Evolutionary conservation across 2,888 invertebrate genomes (phyloP).

Genomic region (Andricus quercusramuli): DNA sequence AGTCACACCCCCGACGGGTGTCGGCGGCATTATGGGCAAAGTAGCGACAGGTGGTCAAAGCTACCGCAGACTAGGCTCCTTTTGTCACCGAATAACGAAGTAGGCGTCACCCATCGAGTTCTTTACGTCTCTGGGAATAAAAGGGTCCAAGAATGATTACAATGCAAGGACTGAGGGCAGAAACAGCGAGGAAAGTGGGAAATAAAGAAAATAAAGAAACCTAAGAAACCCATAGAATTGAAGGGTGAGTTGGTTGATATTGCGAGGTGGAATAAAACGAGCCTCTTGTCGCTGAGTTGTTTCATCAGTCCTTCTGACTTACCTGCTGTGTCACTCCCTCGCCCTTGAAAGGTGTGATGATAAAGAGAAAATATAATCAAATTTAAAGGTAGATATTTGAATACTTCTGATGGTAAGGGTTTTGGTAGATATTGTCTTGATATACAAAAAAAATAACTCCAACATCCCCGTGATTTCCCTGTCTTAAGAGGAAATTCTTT

Average conservation of each 20-base stretch:
- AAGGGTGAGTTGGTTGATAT: slow-evolving; percentile 39
- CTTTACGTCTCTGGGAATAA: slow-evolving; percentile 56
- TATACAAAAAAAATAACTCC: background rate
- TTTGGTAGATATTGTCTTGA: background rate
- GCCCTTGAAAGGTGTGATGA: background rate
- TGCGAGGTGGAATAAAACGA: slow-evolving; percentile 18
- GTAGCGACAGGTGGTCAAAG: slow-evolving; percentile 54
- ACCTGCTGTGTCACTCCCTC: slow-evolving; percentile 3
- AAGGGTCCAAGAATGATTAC: slow-evolving; percentile 48
- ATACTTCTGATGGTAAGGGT: background rate
- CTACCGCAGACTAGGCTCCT: slow-evolving; percentile 55
- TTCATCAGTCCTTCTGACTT: background rate
- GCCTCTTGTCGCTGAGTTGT: slow-evolving; percentile 14
- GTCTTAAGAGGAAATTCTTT: background rate
- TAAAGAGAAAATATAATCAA: background rate
- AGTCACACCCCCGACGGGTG: slow-evolving; percentile 57
- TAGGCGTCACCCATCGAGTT: slow-evolving; percentile 56
- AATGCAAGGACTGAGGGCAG: slow-evolving; percentile 47
- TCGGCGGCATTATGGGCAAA: slow-evolving; percentile 50
- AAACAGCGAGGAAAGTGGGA: slow-evolving; percentile 49
- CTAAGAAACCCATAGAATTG: slow-evolving; percentile 36
- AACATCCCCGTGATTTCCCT: background rate
- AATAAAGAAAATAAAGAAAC: slow-evolving; percentile 49
- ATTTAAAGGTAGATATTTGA: background rate
- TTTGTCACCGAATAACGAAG: slow-evolving; percentile 68